Evolutionary conservation across 2,888 invertebrate species (phyloP), one percentile per base, ranked within the genome.

Genomic region (Xylota sylvarum): DNA sequence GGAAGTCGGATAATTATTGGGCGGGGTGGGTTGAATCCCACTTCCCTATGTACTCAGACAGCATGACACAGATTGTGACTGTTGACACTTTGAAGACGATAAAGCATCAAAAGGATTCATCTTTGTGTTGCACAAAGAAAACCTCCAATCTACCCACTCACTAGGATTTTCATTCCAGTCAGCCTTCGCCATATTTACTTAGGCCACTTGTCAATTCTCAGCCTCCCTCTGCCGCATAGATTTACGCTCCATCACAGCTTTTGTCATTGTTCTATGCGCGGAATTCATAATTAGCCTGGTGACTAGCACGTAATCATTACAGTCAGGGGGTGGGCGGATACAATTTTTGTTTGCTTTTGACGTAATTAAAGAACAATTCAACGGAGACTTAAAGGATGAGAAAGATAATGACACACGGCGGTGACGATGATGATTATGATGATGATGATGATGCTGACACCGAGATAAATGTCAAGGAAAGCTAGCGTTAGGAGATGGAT

Each of bases 311-410:
- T 70, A 52, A 64, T 64, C 46, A 58, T 73, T 67, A 83, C 73
- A 69, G 48, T 37, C 37, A 52, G 12, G 10, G 10, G 23, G n/a
- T 40, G 35, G 17, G 46, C 30, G 43, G 62, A 50, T 32, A 69
- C 17, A 73, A 43, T 69, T 55, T 64, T 56, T 64, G 70, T 72
- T 76, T 58, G 80, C 55, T 23, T 50, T 50, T 52, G 14, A 17
- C 70, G 60, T 81, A 86, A 80, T 85, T 70, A 76, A 62, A 60
- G 85, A 81, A 72, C 72, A 81, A 81, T 77, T 81, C 67, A 43
- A 72, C 30, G 37, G 17, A 48, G 48, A 56, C 64, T 76, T 37
- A 43, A 64, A 79, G 67, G 62, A 56, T 48, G 43, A 60, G 23
- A 78, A 30, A 5, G 14, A 40, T 64, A 73, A 73, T 69, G 50